Conservation (phyloP, 2,888 invertebrate species). For the Sminthurinus aureus region DNA sequence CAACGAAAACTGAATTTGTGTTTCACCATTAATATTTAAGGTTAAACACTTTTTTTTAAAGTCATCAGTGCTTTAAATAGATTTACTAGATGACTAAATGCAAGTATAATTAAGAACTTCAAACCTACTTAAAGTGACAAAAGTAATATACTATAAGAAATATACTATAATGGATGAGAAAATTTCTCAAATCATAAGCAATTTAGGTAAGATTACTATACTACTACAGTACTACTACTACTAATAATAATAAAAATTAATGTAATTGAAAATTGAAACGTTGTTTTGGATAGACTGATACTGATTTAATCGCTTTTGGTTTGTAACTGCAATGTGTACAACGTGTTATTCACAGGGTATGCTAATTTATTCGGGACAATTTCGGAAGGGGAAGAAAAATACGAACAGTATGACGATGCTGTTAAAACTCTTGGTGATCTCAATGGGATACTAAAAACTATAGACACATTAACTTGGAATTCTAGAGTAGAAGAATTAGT, state of each 20-base stretch:
- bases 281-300: too few relatives aligned
- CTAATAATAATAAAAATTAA: too few relatives aligned
- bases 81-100: too few relatives aligned
- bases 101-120: too few relatives aligned
- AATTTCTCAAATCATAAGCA: constrained; percentile 28
- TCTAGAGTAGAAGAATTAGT: constrained; percentile 31
- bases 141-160: not conserved
- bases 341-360: not conserved
- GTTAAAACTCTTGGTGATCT: constrained; percentile 17
- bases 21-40: too few relatives aligned
- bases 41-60: too few relatives aligned
- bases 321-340: too few relatives aligned
- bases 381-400: constrained; percentile 4
- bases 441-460: not conserved
- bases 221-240: too few relatives aligned
- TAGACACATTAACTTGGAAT: constrained; percentile 15
- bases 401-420: constrained; percentile 24
- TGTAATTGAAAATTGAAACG: too few relatives aligned
- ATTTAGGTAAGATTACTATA: constrained; percentile 26
- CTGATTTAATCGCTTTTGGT: not conserved
- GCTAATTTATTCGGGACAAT: not conserved
- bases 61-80: too few relatives aligned
- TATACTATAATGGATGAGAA: constrained; percentile 11
- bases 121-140: not conserved
- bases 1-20: not conserved